These are phyloP conservation scores for Cataglyphis livida DNA, from an alignment of 2,888 invertebrate species.

Conservation along the genomic window DNA sequence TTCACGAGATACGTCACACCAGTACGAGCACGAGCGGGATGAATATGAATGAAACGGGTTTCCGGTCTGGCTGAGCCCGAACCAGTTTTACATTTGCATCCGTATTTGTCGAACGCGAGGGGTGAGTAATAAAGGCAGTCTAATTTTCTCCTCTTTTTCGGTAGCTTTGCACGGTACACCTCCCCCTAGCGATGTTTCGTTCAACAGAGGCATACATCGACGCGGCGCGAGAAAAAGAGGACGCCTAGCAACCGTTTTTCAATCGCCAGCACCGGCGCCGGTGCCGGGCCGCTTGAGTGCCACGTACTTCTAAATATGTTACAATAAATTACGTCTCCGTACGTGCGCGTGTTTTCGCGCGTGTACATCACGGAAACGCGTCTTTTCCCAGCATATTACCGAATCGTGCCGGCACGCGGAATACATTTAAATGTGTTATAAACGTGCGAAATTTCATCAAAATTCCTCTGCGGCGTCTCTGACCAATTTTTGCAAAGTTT, in stretches of 20 bases:
- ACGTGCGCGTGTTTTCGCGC: conserved; percentile 29
- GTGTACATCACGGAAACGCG: conserved; percentile 23
- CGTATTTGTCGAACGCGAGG: conserved; percentile 73
- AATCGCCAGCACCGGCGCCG: conserved; percentile 11
- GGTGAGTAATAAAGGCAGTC: conserved; percentile 72
- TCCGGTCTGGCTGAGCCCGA: conserved; percentile 74
- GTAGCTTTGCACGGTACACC: conserved; percentile 61
- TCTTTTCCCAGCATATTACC: conserved; percentile 18
- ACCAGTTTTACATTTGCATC: conserved; percentile 75
- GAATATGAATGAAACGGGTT: conserved; percentile 79
- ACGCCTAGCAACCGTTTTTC: conserved; percentile 45
- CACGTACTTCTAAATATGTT: conserved; percentile 42
- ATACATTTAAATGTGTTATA: conserved; percentile 35
- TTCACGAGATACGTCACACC: conserved; percentile 71
- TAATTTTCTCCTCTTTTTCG: conserved; percentile 74
- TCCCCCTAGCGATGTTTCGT: conserved; percentile 46
- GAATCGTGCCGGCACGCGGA: conserved; percentile 32
- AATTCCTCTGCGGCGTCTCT: conserved; percentile 21
- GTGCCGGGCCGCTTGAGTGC: conserved; percentile 29
- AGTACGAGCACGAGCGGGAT: conserved; percentile 66
- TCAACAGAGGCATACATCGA: conserved; percentile 27
- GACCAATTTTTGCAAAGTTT: conserved; percentile 19
- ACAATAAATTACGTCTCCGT: conserved; percentile 39
- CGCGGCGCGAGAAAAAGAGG: conserved; percentile 24
- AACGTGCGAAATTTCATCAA: conserved; percentile 34